Evolutionary conservation across 2,797 vertebrate genomes (phyloP), one percentile per base, ranked within the genome.

Genomic region (Tiaroga cobitis): DNA sequence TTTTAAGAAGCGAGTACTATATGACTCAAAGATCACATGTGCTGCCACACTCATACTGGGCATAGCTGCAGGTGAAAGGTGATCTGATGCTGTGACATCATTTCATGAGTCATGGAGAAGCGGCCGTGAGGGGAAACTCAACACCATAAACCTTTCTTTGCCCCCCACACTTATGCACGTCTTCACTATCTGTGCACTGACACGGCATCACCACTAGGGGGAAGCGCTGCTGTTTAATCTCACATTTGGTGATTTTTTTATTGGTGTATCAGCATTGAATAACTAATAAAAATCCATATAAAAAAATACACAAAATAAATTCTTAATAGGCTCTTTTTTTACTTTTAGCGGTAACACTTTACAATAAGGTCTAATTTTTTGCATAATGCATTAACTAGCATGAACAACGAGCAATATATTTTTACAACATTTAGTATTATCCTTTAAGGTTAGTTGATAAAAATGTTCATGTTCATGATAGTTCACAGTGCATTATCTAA

Each of bases 31-130:
- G 75, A 63, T 65, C 65, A 85, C 82, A 85, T 85, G 84, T 81
- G 61, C 78, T 85, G 69, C 77, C 77, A 49, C 43, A 63, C 75
- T 43, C 24, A 82, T 69, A 78, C 51, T 80, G 46, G n/a, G 54
- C 88, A 92, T 88, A 90, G 89, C 92, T 87, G 91, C 85, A 89
- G 26, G 85, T 37, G 76, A 88, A 90, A 92, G 89, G 81, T 37
- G 75, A 75, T 84, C 90, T 80, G 56, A 37, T 34, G 68, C 82
- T 85, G 91, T 94, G 93, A 94, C 95, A 90, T 94, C 93, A 93
- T 89, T 79, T 92, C 90, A 92, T 94, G 94, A 95, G 93, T 94
- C 93, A 93, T 90, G 87, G 79, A 46, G 74, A 81, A 67, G 49
- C 63, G 56, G 84, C 76, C 84, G 32, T 10, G 86, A 84, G 72